Conservation (phyloP, 2,888 invertebrate species). For the Corythucha ciliata region DNA sequence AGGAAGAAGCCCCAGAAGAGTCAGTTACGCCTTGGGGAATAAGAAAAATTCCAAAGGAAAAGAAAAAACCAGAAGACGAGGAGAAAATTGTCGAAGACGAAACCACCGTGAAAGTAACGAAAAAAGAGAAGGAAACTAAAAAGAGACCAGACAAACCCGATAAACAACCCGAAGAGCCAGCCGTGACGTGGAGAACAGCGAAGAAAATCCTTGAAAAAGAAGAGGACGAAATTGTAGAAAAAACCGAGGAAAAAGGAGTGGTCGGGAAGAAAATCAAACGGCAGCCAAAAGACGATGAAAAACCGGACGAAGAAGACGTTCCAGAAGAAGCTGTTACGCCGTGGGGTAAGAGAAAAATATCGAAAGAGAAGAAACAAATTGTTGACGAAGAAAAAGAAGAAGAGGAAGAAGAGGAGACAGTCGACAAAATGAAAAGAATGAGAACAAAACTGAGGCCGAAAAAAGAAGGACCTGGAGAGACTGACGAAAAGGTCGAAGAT, state of each 20-base stretch:
- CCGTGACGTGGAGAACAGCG: no score
- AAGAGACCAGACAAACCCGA: conserved; percentile 28
- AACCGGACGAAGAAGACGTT: conserved; percentile 43
- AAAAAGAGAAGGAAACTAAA: conserved; percentile 35
- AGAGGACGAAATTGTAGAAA: conserved; percentile 30
- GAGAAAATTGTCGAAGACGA: conserved; percentile 33
- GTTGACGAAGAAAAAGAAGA: conserved; percentile 39
- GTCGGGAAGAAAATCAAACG: conserved; percentile 41
- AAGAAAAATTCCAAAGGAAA: no score
- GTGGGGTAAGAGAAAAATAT: conserved; percentile 47
- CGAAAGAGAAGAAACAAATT: no score
- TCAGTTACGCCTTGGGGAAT: no score
- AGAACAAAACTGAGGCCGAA: conserved; percentile 39
- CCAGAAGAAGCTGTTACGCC: no score
- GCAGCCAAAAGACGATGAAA: conserved; percentile 43
- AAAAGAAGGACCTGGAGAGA: conserved; percentile 38
- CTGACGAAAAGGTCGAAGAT: conserved; percentile 31
- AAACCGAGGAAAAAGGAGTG: conserved; percentile 41
- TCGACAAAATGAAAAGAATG: conserved; percentile 42
- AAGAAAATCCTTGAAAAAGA: no score
- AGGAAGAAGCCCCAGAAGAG: no score
- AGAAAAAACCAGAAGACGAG: conserved; percentile 35
- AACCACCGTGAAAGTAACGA: conserved; percentile 33
- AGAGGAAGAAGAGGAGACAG: conserved; percentile 48
- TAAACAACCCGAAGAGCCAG: conserved; percentile 23